These are phyloP conservation scores for Seriola dumerili DNA, from an alignment of 2,113 vertebrate genomes.

Conservation along the genomic window DNA sequence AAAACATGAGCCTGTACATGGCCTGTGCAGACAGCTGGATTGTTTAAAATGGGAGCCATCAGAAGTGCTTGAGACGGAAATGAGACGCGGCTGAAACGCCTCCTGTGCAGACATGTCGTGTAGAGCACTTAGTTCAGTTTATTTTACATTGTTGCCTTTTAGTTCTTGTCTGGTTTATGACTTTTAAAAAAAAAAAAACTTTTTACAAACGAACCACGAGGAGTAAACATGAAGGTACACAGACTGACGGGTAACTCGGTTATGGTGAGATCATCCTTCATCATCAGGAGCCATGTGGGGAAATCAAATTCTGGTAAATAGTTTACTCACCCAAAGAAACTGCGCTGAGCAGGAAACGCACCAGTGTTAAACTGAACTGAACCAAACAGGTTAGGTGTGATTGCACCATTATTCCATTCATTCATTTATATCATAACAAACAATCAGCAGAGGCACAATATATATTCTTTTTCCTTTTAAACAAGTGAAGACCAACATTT, in stretches of 20 bases:
- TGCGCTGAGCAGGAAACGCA: no score
- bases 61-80: neutral
- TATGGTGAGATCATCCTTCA: neutral
- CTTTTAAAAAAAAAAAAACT: neutral
- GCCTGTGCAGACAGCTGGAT: neutral
- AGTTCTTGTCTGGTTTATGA: neutral
- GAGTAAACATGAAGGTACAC: neutral
- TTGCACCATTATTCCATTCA: no score
- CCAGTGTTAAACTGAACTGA: no score
- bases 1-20: neutral
- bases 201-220: no score
- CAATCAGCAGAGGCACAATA: no score
- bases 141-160: slow-evolving; percentile 4
- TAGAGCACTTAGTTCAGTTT: neutral
- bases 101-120: neutral
- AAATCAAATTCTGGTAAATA: no score
- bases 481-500: no score
- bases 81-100: neutral
- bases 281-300: no score
- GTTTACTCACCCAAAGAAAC: no score
- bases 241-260: neutral
- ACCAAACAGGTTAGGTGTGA: no score
- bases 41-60: slow-evolving; percentile 2
- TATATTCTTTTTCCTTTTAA: no score
- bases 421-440: no score